These are phyloP conservation scores for Acrocephalus scirpaceus DNA, from an alignment of 2,797 vertebrate species.

Conservation along the genomic window DNA sequence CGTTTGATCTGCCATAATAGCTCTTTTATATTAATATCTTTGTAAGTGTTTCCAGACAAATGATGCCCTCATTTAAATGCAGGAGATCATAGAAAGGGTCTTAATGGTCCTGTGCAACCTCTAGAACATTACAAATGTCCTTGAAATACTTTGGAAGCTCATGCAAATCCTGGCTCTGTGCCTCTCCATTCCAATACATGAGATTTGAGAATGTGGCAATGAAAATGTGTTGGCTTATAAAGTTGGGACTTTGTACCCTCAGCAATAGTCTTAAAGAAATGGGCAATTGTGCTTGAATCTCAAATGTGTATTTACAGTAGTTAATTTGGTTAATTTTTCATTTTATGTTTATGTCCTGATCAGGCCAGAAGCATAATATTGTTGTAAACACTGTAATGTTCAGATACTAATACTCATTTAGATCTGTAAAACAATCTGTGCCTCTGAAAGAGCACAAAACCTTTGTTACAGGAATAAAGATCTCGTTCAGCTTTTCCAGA, in stretches of 20 bases:
- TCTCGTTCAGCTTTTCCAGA: background rate
- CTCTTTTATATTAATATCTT: background rate
- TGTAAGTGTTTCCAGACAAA: background rate
- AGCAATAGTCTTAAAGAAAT: background rate
- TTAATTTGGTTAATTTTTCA: background rate
- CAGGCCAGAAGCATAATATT: background rate
- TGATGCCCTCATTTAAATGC: background rate
- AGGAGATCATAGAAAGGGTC: background rate
- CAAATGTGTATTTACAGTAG: background rate
- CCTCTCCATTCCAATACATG: background rate
- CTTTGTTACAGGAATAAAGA: background rate
- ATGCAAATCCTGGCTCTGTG: background rate
- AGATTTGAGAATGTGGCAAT: background rate
- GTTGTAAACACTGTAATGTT: background rate
- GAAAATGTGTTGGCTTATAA: background rate
- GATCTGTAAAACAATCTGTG: background rate
- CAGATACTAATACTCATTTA: background rate
- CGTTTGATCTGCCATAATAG: background rate
- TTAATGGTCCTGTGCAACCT: background rate
- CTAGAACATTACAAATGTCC: conserved; percentile 2
- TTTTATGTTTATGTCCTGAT: background rate
- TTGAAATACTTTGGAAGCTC: background rate
- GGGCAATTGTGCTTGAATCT: background rate
- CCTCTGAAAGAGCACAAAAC: background rate
- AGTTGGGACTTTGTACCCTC: background rate